Evolutionary conservation across 2,113 vertebrate genomes (phyloP), one percentile per base, ranked within the genome.

Genomic region (Oophaga pumilio): DNA sequence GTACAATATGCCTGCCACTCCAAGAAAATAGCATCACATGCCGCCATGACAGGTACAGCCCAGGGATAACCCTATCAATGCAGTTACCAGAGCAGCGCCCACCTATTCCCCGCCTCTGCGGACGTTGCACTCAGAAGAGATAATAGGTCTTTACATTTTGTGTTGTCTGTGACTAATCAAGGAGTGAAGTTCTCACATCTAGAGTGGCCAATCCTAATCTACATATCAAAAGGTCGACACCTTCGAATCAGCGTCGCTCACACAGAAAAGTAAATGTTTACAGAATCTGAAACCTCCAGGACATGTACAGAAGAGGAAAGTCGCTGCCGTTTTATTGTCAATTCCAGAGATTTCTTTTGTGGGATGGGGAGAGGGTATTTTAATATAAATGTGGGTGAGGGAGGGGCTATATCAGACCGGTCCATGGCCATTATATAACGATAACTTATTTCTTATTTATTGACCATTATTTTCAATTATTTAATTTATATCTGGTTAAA

Each of bases 361-460:
- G 69, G 22, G 9, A 56, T 56, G 86, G 80, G 52, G 17, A 88
- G 83, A 88, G 80, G 87, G 87, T 83, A 88, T 88, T 88, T 88
- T 88, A 88, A 76, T 88, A 88, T 83, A 83, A 82, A 83, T 82
- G 10, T 66, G 79, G 77, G 49, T 7, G 49, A 69, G 69, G 80
- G 86, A 11, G 71, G 80, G 57, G 33, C n/a, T 87, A 88, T 83
- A 83, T 76, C 69, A 76, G 80, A 83, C 87, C 49, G 18, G 76
- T 83, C 76, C 79, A 26, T 17, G 20, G 62, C 33, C 33, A 88
- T 83, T 83, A 88, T 88, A 88, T 88, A 77, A 88, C 62, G 68
- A 83, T 88, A 83, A 83, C 87, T 88, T 88, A 88, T 88, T 88
- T 83, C 80, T 88, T 83, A 88, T 84, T 88, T 88, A 88, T 88